phyloP scores from a whole-genome alignment of 2,113 vertebrate genomes.

The Melierax canorus region DNA sequence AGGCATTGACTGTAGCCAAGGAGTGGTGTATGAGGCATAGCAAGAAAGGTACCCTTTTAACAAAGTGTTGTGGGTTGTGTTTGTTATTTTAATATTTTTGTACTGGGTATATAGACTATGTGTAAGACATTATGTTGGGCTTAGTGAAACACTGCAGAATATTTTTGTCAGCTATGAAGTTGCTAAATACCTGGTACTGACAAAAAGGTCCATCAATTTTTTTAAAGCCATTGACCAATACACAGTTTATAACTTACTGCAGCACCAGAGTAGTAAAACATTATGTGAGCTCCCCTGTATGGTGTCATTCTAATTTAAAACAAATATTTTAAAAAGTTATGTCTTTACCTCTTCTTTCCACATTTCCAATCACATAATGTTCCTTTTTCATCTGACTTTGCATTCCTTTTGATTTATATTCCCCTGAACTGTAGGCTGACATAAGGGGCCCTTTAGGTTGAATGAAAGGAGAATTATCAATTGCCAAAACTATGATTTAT shows the following conservation, averaged over 20 bases:
- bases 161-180: not conserved
- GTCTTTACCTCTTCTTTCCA: slow-evolving; percentile 23
- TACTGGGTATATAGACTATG: not conserved
- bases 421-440: not conserved
- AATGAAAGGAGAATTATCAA: slow-evolving; percentile 52
- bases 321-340: not conserved
- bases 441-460: slow-evolving; percentile 32
- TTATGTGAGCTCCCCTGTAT: not conserved
- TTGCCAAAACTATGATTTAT: not conserved
- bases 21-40: not conserved
- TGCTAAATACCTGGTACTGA: not conserved
- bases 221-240: not conserved
- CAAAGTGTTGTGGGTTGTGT: not conserved
- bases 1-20: not conserved
- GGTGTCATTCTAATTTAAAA: slow-evolving; percentile 20
- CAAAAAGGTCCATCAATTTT: not conserved
- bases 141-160: not conserved
- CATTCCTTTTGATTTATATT: slow-evolving; percentile 46
- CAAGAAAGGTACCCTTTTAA: not conserved
- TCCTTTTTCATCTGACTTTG: slow-evolving; percentile 38
- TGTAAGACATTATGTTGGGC: not conserved
- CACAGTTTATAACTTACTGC: not conserved
- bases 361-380: slow-evolving; percentile 18
- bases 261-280: not conserved
- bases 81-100: not conserved